A percentile compares a stretch with the other conserved stretches of the same genome.
Evolutionary conservation across 2,797 vertebrate genomes (phyloP).

Genomic region (Todus mexicanus): DNA sequence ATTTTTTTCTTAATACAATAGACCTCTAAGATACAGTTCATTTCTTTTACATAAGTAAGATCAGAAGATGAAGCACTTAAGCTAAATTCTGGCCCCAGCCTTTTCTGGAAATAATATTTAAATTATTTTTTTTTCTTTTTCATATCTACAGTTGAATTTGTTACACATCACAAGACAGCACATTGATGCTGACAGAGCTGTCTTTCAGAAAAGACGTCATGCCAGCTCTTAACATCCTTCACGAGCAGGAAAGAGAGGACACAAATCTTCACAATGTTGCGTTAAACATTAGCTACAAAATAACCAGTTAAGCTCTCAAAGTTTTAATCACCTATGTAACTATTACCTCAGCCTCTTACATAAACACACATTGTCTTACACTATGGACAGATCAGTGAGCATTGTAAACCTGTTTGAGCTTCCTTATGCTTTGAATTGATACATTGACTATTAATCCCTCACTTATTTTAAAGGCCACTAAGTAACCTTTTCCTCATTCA

Average conservation of each 20-base stretch:
- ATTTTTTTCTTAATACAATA: neutral
- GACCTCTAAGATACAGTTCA: neutral
- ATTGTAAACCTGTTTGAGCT: neutral
- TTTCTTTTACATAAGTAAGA: neutral
- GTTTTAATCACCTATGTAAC: neutral
- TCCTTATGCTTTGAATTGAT: neutral
- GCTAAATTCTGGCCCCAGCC: neutral
- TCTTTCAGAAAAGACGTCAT: neutral
- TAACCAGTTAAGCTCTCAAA: neutral
- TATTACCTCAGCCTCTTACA: neutral
- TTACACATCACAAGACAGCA: neutral
- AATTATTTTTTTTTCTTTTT: neutral
- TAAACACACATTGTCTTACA: neutral
- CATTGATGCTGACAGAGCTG: neutral
- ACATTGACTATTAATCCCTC: no score
- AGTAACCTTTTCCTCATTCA: neutral
- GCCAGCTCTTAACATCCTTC: neutral
- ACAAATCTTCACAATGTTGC: neutral
- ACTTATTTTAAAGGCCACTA: accelerated
- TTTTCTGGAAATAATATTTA: neutral
- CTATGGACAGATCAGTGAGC: neutral
- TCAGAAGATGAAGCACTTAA: neutral
- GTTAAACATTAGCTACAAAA: neutral
- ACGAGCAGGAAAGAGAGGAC: neutral
- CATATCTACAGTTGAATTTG: neutral